Percentiles rank a stretch among this genome's conserved stretches.
These are phyloP conservation scores for Grapholita molesta DNA, from an alignment of 1,140 invertebrate genomes.

Conservation along the genomic window DNA sequence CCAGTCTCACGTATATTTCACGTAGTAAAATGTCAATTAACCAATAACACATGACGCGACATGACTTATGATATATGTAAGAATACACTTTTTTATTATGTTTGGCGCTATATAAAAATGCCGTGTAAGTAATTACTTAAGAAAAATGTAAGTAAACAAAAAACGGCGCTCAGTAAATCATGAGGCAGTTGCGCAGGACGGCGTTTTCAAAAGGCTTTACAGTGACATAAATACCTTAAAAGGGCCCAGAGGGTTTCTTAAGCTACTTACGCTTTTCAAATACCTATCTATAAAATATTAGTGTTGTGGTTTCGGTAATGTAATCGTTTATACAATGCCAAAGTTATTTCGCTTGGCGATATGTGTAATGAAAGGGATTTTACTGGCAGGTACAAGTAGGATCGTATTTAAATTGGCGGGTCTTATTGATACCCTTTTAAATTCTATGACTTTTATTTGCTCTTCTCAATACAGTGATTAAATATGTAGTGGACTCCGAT, in stretches of 20 bases:
- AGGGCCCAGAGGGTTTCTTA: conserved; percentile 13
- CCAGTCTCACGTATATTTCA: no score
- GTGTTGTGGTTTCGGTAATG: not conserved
- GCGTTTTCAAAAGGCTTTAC: conserved; percentile 24
- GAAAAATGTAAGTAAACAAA: not conserved
- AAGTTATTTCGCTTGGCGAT: conserved; percentile 4
- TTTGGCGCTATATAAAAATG: no score
- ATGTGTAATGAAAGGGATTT: not conserved
- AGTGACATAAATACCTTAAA: conserved; percentile 36
- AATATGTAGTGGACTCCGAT: no score
- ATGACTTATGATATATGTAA: no score
- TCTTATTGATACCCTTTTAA: not conserved
- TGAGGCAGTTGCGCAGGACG: conserved; percentile 3
- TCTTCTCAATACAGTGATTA: not conserved
- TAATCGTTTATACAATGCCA: not conserved
- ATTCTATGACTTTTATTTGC: not conserved
- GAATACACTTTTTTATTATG: no score
- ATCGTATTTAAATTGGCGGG: not conserved
- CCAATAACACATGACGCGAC: no score
- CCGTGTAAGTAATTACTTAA: not conserved
- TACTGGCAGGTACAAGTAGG: not conserved
- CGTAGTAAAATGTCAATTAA: no score
- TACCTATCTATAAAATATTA: conserved; percentile 13
- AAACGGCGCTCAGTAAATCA: not conserved
- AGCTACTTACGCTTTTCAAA: conserved; percentile 14